Evolutionary conservation across 2,888 invertebrate genomes (phyloP), one percentile per base, ranked within the genome.

Genomic region (Cosmia trapezina): DNA sequence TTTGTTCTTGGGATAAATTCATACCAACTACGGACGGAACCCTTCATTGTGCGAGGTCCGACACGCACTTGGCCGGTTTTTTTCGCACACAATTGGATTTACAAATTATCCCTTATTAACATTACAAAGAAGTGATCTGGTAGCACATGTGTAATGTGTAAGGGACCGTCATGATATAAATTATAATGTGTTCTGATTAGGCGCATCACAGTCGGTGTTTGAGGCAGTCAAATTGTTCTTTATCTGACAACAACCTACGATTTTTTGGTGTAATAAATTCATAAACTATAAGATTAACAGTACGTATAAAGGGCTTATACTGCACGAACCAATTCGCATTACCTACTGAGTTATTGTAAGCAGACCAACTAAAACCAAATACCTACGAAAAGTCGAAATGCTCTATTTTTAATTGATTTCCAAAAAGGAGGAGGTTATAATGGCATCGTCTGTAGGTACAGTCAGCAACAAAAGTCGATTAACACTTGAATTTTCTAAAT

Each of bases 31-130:
- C 28, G 28, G 28, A 28, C 28, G 28, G 28, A 28, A 28, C 28
- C 28, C 28, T 28, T 28, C 28, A 28, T 28, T 28, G 28, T 28
- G 28, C 28, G 28, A 2, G 28, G 28, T 28, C 3, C 3, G 28
- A n/a, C 28, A 28, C 28, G 28, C 28, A 28, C 28, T 28, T 28
- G 28, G 28, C 28, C 28, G 28, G 28, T 28, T 1, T 37, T 70
- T 33, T 70, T 63, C 56, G 54, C 12, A 45, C 49, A 75, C 59
- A 51, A 22, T 63, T 57, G n/a, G 37, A 45, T 67, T 67, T 77
- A 49, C n/a, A 51, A 37, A 57, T 12, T 47, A 53, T 65, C 17
- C 19, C 37, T 1, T 47, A 47, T 4, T 47, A 49, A 43, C 2
- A 4, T 41, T 76, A 8, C 12, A 53, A 49, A 63, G 7, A 71